These are phyloP conservation scores for Drosophila merina DNA, from an alignment of 2,888 invertebrate species.

Conservation along the genomic window DNA sequence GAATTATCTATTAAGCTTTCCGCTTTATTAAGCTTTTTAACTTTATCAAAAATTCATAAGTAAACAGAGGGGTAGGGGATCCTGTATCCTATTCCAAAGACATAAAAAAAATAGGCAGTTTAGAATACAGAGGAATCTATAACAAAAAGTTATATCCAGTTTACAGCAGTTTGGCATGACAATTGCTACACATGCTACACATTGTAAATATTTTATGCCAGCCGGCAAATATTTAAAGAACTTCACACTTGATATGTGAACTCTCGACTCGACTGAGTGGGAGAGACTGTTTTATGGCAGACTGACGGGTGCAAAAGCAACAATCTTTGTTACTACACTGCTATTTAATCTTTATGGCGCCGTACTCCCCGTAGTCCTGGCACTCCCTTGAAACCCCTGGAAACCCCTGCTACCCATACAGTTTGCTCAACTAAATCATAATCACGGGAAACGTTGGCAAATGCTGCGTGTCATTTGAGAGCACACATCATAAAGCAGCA, in stretches of 20 bases:
- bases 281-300: slow-evolving; percentile 53
- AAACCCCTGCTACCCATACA: slow-evolving; percentile 1
- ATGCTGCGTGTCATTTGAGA: slow-evolving; percentile 76
- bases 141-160: slow-evolving; percentile 33
- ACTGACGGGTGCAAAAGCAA: slow-evolving; percentile 58
- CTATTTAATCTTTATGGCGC: slow-evolving; percentile 72
- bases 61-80: neutral
- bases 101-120: neutral
- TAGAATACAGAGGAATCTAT: slow-evolving; percentile 17
- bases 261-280: slow-evolving; percentile 20
- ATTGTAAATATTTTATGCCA: slow-evolving; percentile 71
- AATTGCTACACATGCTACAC: slow-evolving; percentile 53
- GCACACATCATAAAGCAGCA: slow-evolving; percentile 78
- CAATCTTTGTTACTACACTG: slow-evolving; percentile 59
- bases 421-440: slow-evolving; percentile 67
- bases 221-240: slow-evolving; percentile 73
- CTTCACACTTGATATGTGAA: slow-evolving; percentile 72
- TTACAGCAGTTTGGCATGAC: slow-evolving; percentile 39
- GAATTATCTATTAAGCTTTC: neutral
- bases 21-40: too few species aligned
- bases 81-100: neutral
- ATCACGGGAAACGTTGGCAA: slow-evolving; percentile 62
- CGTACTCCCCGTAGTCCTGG: slow-evolving; percentile 2
- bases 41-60: neutral
- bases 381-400: neutral